Base-by-base conservation (phyloP, 2,797 vertebrate genomes). In the Melanotaenia pygmaea region DNA sequence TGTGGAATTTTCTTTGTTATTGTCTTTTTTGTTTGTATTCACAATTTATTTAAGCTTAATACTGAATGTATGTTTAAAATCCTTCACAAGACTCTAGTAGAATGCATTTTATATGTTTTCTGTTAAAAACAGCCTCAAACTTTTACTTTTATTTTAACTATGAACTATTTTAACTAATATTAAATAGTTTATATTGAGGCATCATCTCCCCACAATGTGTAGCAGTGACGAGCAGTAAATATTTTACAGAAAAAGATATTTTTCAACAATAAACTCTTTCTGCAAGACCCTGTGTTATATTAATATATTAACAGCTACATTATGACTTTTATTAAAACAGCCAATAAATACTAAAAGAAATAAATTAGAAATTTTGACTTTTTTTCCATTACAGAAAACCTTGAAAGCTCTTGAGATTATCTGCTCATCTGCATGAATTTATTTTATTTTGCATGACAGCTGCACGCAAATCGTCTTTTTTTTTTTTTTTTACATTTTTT, bases 261-360 rank as follows among this genome's bases (percentile, higher is more conserved):
- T 28, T 2, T 12, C n/a, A 24, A 24, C n/a, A 30, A 22, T 13
- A 53, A 53, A n/a, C 18, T 20, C 14, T 7, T 24, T 12, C 22
- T 51, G 22, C 22, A 24, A 51, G 9, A 24, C 11, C 30, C 13
- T 37, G 35, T 13, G 18, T 61, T 24, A 16, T 13, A 51, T 26
- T 26, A 13, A 56, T 56, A 38, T n/a, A 20, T 30, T 34, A 10
- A 12, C n/a, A n/a, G 5, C 11, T 58, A 11, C 5, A 47, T 66
- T 32, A 50, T 22, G 30, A 57, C n/a, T n/a, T 47, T 59, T 26
- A 51, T 53, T 28, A 61, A 50, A 28, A 54, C 22, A 53, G 50
- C 3, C 4, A 22, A 53, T 53, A 24, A 24, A 53, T 50, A 18
- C 6, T 11, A 26, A 26, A 24, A 35, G 28, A 30, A 30, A 30